Evolutionary conservation across 2,888 invertebrate species (phyloP).

Genomic region (Ryuthela nishihirai): DNA sequence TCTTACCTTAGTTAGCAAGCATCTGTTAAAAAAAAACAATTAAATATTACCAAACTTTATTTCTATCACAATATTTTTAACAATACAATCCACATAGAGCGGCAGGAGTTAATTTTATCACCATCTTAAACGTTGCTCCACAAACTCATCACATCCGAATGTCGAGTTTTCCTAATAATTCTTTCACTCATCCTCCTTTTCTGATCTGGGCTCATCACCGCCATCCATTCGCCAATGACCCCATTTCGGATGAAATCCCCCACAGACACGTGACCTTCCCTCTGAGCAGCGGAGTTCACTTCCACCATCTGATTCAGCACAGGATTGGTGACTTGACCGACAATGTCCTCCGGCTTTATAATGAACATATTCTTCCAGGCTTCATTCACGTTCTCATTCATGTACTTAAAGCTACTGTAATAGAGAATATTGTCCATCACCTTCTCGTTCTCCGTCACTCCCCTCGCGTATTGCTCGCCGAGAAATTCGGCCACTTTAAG

Average conservation of each 20-base stretch:
- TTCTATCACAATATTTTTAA: no score
- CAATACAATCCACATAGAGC: no score
- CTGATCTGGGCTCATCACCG: constrained; percentile 12
- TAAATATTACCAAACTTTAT: no score
- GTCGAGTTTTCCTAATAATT: constrained; percentile 7
- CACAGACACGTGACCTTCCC: constrained; percentile 1
- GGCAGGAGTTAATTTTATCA: no score
- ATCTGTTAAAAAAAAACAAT: no score
- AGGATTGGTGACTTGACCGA: background rate
- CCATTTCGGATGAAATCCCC: constrained; percentile 44
- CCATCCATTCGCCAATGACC: constrained; percentile 51
- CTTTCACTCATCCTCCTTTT: background rate
- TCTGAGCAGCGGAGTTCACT: background rate
- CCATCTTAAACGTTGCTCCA: no score
- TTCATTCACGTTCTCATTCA: constrained; percentile 13
- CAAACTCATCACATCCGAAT: constrained; percentile 18
- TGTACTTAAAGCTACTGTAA: constrained; percentile 23
- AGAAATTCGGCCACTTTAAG: constrained; percentile 41
- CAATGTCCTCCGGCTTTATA: background rate
- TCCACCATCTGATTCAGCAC: constrained; percentile 5
- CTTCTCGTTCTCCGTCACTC: constrained; percentile 3
- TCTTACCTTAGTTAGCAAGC: no score
- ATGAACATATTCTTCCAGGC: constrained; percentile 2
- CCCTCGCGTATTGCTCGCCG: constrained; percentile 7
- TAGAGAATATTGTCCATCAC: constrained; percentile 8